Evolutionary conservation across 2,888 invertebrate genomes (phyloP), one percentile per base, ranked within the genome.

Genomic region (Rhaphigaster nebulosa): DNA sequence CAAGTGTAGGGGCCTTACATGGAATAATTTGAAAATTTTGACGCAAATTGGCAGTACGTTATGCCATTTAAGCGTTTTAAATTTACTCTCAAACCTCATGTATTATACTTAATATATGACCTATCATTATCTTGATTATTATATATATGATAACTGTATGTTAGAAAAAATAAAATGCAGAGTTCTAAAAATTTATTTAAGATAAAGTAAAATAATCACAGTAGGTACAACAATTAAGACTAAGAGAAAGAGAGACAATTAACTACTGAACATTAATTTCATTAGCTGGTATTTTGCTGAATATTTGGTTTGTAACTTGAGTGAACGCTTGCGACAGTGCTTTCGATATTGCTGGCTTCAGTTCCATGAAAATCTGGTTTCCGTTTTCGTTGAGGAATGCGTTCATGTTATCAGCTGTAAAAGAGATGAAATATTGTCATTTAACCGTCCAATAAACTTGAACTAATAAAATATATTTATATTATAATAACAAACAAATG

Each of bases 351-450:
- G 45, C 84, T 2, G 84, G 84, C 15, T 84, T 45, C 18, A 84
- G 13, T 38, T 84, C 84, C 13, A n/a, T n/a, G 84, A 84, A 84
- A 13, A 84, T 84, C 45, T 84, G 41, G 0, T 84, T 50, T 26
- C 84, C 84, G 84, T 84, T 84, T 26, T 84, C 84, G 45, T 84
- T 84, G 45, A 84, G 45, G 84, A 84, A 84, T 45, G 41, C 13
- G n/a, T 84, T 84, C 84, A 84, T 84, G 41, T 41, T 84, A 15
- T 84, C 84, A 45, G 45, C 84, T 84, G 84, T 15, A 41, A 41
- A 84, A 45, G 6, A 76, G 29, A 15, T 2, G n/a, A 65, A 34
- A 65, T 18, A 65, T 60, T 56, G 23, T 26, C 6, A 56, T 26
- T 56, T 26, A 56, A n/a, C 5, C 6, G 12, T 26, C 1, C n/a